Evolutionary conservation across 2,113 vertebrate genomes (phyloP), one percentile per base, ranked within the genome.

Genomic region (Hippolais icterina): DNA sequence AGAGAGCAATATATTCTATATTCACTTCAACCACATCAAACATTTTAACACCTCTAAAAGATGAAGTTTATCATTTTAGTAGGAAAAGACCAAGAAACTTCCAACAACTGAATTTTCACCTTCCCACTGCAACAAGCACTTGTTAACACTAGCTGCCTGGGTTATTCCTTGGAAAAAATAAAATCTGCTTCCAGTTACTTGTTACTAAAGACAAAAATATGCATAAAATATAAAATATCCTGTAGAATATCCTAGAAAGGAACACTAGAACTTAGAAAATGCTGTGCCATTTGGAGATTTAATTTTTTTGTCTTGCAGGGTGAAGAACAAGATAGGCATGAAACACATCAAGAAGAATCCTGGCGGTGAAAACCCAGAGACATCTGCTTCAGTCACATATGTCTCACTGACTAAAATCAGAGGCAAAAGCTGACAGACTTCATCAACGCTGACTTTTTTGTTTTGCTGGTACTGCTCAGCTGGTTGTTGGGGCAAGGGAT

Each of bases 391-490:
- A 74, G 79, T 77, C 84, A 93, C 78, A 63, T 53, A 90, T 27
- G 64, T 72, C 79, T 95, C 2, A 0, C 85, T 85, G 85, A 92
- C 94, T 90, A 49, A 94, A 95, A 80, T 83, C 79, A 59, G 50
- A 80, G 87, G 84, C 59, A 90, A 80, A 94, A 86, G 66, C 87
- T 81, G 71, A 94, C 78, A 94, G 94, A 91, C 78, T 22, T 93
- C 82, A 77, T 86, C 78, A 74, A 23, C 0, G 0, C 35, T 63
- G 79, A 86, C 83, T 72, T 91, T 54, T 83, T 90, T 88, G 74
- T 84, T 96, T 77, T 89, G 83, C 86, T 92, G 42, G 59, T 94
- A 52, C 79, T 94, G 83, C 79, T 96, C 71, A 86, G 85, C 87
- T 94, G 90, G 59, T 47, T 92, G 47, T 35, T 86, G 79, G 83